Percentiles rank a stretch among this genome's conserved stretches.
Conservation (phyloP, 2,113 vertebrate genomes). For the Tychaedon coryphoeus region DNA sequence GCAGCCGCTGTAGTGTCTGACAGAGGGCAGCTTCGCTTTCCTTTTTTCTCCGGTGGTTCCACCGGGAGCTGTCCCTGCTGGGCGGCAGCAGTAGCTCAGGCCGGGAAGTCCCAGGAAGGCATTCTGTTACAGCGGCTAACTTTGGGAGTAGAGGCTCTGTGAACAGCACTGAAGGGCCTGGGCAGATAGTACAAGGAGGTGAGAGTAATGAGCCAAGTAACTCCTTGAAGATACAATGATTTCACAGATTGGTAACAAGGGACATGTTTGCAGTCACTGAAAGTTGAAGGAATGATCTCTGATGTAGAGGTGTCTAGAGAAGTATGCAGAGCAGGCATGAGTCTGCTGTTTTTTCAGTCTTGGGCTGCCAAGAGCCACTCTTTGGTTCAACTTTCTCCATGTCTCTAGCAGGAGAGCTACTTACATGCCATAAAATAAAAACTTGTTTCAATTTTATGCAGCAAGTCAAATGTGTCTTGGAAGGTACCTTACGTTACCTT, state of each 20-base stretch:
- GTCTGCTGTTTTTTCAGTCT: not conserved
- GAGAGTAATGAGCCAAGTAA: not conserved
- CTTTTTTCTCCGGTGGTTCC: no score
- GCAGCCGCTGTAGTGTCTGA: not conserved
- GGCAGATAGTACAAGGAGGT: not conserved
- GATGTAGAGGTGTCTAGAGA: not conserved
- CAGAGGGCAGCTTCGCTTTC: not conserved
- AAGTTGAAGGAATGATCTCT: not conserved
- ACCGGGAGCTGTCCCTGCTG: not conserved
- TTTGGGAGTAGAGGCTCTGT: not conserved
- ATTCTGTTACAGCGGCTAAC: rapidly evolving
- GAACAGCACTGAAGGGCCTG: not conserved
- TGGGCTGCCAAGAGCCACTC: not conserved
- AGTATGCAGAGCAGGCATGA: not conserved
- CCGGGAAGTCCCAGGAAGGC: not conserved
- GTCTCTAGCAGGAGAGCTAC: not conserved
- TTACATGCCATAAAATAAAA: not conserved
- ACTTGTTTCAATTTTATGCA: not conserved
- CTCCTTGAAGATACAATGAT: not conserved
- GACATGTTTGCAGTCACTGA: not conserved
- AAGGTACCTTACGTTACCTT: not conserved
- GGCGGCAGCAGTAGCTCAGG: no score
- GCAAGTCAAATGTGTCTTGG: not conserved
- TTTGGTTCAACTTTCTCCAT: not conserved
- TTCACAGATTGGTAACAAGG: not conserved